A percentile compares a stretch with the other conserved stretches of the same genome.
Evolutionary conservation across 2,113 vertebrate genomes (phyloP).

Genomic region (Sakesphorus luctuosus): DNA sequence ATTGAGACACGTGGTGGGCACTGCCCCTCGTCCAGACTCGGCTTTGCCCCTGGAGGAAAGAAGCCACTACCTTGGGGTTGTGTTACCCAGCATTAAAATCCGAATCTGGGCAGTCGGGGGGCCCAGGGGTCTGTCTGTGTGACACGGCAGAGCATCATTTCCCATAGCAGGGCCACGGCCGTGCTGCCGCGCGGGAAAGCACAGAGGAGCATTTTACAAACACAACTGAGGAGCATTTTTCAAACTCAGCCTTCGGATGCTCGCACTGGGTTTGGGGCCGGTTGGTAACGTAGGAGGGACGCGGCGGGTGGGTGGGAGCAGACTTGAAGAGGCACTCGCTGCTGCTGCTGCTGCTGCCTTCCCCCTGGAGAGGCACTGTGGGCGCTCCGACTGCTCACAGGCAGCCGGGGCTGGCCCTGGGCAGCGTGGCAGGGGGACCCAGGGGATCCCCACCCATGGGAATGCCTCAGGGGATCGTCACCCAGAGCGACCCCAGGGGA

Average conservation of each 20-base stretch:
- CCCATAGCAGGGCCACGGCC: neutral
- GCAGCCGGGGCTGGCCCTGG: neutral
- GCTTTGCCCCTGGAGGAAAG: neutral
- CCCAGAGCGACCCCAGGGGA: neutral
- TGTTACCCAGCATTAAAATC: neutral
- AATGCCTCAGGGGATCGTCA: neutral
- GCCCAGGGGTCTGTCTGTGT: neutral
- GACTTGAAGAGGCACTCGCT: neutral
- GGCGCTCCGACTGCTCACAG: neutral
- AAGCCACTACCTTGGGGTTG: neutral
- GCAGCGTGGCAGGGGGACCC: neutral
- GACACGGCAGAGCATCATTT: neutral
- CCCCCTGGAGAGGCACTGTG: neutral
- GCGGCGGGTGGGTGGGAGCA: constrained; percentile 34
- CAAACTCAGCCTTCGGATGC: constrained; percentile 2
- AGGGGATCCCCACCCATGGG: neutral
- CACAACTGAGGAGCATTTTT: constrained; percentile 37
- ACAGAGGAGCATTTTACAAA: neutral
- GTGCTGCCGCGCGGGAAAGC: neutral
- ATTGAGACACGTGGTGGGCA: fast-evolving
- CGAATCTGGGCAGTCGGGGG: fast-evolving
- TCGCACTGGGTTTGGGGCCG: neutral
- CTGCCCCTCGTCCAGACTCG: neutral
- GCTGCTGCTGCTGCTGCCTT: neutral
- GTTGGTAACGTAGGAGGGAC: neutral